Conservation (phyloP, 2,888 invertebrate species). For the Pachliopta kotzebuea region DNA sequence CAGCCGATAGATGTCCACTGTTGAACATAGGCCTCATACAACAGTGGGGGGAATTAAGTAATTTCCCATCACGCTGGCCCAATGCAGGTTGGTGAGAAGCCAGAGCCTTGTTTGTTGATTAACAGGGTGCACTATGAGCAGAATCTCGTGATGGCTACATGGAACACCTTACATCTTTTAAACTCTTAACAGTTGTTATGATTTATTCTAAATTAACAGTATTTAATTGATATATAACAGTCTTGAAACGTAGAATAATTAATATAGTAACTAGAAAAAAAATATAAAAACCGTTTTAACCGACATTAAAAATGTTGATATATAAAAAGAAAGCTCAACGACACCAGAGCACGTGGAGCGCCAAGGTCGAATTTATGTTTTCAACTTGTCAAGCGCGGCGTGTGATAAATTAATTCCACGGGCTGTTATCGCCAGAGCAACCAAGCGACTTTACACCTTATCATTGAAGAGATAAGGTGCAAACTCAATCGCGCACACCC, state of each 20-base stretch:
- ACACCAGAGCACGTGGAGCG: constrained; percentile 76
- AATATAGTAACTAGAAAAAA: too few relatives aligned
- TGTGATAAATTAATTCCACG: constrained; percentile 81
- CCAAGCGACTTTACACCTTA: constrained; percentile 44
- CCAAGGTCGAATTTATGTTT: constrained; percentile 82
- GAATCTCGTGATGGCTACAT: too few relatives aligned
- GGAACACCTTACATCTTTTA: too few relatives aligned
- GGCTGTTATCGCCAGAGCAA: constrained; percentile 64
- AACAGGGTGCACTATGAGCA: too few relatives aligned
- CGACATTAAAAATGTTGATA: not conserved
- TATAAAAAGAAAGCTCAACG: constrained; percentile 53
- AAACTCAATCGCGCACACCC: constrained; percentile 44
- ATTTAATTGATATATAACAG: not conserved
- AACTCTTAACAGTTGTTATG: not conserved
- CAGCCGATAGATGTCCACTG: too few relatives aligned
- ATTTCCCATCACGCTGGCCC: too few relatives aligned
- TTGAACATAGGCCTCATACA: too few relatives aligned
- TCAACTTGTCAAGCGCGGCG: constrained; percentile 81
- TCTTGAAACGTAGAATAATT: too few relatives aligned
- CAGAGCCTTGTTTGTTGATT: too few relatives aligned
- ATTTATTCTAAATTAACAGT: not conserved
- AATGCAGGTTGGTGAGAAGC: too few relatives aligned
- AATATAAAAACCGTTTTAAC: too few relatives aligned
- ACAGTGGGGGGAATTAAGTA: too few relatives aligned
- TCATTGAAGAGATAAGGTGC: constrained; percentile 34